Percentiles rank a stretch among this genome's conserved stretches.
These are phyloP conservation scores for Eulithis prunata DNA, from an alignment of 2,888 invertebrate species.

Conservation along the genomic window DNA sequence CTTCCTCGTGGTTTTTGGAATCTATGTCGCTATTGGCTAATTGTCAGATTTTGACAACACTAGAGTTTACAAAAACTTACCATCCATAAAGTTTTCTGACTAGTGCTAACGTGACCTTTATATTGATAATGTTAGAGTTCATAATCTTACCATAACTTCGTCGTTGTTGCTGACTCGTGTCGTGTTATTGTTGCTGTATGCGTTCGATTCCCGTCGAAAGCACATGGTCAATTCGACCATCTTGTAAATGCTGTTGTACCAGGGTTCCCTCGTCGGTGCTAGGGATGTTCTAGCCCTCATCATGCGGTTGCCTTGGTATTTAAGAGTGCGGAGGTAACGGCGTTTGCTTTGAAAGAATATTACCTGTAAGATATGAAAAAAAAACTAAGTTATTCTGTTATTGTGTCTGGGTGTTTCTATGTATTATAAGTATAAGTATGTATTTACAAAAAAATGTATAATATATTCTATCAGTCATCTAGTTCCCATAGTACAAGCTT, in stretches of 20 bases:
- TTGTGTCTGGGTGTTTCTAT: too few relatives aligned
- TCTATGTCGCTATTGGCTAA: too few relatives aligned
- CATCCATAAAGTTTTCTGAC: too few relatives aligned
- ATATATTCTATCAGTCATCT: too few relatives aligned
- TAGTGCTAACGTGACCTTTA: too few relatives aligned
- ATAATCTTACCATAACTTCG: constrained; percentile 65
- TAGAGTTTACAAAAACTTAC: too few relatives aligned
- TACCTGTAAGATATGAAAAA: constrained; percentile 61
- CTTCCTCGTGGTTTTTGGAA: too few relatives aligned
- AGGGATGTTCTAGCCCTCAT: constrained; percentile 61
- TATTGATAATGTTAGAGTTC: not conserved
- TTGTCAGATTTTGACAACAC: too few relatives aligned
- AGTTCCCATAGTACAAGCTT: too few relatives aligned
- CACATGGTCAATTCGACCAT: constrained; percentile 72
- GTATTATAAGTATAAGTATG: too few relatives aligned
- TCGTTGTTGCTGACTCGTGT: constrained; percentile 64
- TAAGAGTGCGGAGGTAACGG: constrained; percentile 78
- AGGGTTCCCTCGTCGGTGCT: constrained; percentile 46
- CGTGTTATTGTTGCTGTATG: constrained; percentile 69
- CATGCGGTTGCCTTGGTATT: constrained; percentile 77
- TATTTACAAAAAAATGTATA: too few relatives aligned
- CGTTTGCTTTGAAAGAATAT: constrained; percentile 80
- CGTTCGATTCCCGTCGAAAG: constrained; percentile 57
- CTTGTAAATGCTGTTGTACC: constrained; percentile 58
- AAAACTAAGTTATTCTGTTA: too few relatives aligned